Evolutionary conservation across 2,888 invertebrate species (phyloP).

Genomic region (Aphelenchoides bicaudatus): DNA sequence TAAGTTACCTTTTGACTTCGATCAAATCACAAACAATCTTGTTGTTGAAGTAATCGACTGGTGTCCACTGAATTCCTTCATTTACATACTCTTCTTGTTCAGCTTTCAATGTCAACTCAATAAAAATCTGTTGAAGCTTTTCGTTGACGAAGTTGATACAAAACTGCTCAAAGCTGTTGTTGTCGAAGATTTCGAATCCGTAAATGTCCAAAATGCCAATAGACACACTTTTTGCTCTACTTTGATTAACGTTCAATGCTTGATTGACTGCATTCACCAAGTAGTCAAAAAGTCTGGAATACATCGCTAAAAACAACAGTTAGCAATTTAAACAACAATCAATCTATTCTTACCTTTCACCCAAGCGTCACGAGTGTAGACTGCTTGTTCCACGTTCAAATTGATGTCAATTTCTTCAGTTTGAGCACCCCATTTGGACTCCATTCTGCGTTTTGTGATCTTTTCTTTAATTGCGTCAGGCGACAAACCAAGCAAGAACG

Average conservation of each 20-base stretch:
- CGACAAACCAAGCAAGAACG: constrained; percentile 68
- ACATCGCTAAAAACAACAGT: constrained; percentile 65
- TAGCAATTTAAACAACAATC: background rate
- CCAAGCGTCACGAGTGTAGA: constrained; percentile 69
- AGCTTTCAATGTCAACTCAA: constrained; percentile 71
- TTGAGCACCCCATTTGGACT: constrained; percentile 69
- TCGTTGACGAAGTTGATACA: constrained; percentile 72
- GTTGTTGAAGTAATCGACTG: constrained; percentile 72
- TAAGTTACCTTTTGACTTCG: constrained; percentile 65
- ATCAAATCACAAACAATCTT: constrained; percentile 71
- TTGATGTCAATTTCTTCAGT: constrained; percentile 70
- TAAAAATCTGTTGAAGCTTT: constrained; percentile 73
- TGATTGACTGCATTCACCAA: constrained; percentile 68
- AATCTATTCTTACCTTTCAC: constrained; percentile 62
- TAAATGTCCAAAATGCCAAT: constrained; percentile 72
- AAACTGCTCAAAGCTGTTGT: constrained; percentile 73
- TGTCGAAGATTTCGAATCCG: constrained; percentile 72
- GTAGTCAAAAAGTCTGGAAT: constrained; percentile 69
- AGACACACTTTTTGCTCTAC: constrained; percentile 56
- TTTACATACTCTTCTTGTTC: constrained; percentile 71
- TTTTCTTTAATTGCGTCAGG: constrained; percentile 64
- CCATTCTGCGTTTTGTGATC: constrained; percentile 35
- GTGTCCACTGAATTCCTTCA: constrained; percentile 71
- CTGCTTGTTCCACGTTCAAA: constrained; percentile 69
- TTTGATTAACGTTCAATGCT: constrained; percentile 65